Base-by-base conservation (phyloP, 2,113 vertebrate genomes). In the Bagarius yarrelli region DNA sequence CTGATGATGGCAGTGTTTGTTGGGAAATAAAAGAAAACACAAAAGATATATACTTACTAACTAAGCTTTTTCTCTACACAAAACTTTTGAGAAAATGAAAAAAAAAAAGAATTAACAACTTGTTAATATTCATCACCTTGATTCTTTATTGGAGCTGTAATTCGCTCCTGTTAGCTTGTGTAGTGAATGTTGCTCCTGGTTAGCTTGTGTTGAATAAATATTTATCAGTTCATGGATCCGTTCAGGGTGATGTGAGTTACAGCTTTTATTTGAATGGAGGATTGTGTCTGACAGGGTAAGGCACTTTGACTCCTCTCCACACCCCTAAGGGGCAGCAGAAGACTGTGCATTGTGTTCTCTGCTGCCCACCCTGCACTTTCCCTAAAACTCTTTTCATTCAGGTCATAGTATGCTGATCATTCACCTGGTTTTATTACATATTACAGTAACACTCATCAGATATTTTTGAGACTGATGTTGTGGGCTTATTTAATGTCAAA, bases 241-340 rank as follows among this genome's bases (percentile, higher is more conserved):
- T n/a, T 19, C 50, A 53, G 25, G 50, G 34, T 73, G 23, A 30
- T 63, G 47, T 64, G 44, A 21, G 80, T 30, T 32, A 13, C 15
- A 66, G 14, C 23, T 56, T 75, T 47, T 19, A 55, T 50, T 34
- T 73, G 27, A 32, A 11, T 73, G 50, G 18, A 34, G 12, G 11
- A 73, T 3, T 55, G 14, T 72, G 25, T 76, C 19, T 40, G 50
- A 30, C 40, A 11, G 40, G 76, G 14, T 34, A 55, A 14, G 44
- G 34, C 50, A 19, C 21, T 70, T 12, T 40, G 63, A 75, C 63
- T 77, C 66, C 67, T 52, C 50, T 63, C 52, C 40, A 56, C 73
- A 79, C 91, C 92, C 60, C 89, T 91, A 90, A 90, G 91, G 87
- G 90, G 90, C 91, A 93, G 90, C 88, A 93, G 88, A 90, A 91